Base-by-base conservation (phyloP, 1,140 invertebrate species). In the Drosophila biarmipes region DNA sequence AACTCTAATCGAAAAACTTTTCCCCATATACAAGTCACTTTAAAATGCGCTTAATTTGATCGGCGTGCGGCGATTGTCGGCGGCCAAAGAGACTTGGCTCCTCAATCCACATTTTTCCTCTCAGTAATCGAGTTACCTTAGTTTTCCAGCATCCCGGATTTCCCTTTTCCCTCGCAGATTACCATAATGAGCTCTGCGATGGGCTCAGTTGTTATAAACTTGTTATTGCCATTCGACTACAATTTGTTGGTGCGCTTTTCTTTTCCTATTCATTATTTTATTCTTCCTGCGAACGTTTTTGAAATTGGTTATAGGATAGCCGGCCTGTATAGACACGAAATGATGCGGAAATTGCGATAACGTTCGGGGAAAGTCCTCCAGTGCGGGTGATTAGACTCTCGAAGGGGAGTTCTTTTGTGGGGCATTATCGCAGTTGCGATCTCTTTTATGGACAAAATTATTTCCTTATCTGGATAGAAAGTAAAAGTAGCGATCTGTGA, bases 21-120 rank as follows among this genome's bases (percentile, higher is more conserved):
- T 90, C 38, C 73, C 84, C 84, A 89, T 89, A 89, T 89, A 89
- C 85, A 89, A 89, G 84, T 89, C 84, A 89, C 84, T 89, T 89
- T 90, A 89, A 89, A 89, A 89, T 90, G 79, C 80, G 84, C 84
- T 89, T 89, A 89, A 89, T 89, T 89, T 89, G 84, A 89, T 89
- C 84, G 89, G 80, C 84, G 67, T 72, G 84, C 62, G 84, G 78
- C 84, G 82, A 87, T 87, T 87, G 82, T 79, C 84, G 82, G 31
- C 57, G 43, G 51, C 34, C 37, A n/a, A 57, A 27, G 52, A 12
- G 58, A 56, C 55, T 15, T 12, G 8, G 35, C 55, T 48, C 37
- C 31, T 49, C 72, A 42, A 48, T 54, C 54, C 72, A 19, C 57
- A 53, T 55, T 67, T 40, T 53, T 49, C 43, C 12, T 27, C 54